Conservation (phyloP, 1,140 invertebrate genomes). For the Heliconius melpomene region DNA sequence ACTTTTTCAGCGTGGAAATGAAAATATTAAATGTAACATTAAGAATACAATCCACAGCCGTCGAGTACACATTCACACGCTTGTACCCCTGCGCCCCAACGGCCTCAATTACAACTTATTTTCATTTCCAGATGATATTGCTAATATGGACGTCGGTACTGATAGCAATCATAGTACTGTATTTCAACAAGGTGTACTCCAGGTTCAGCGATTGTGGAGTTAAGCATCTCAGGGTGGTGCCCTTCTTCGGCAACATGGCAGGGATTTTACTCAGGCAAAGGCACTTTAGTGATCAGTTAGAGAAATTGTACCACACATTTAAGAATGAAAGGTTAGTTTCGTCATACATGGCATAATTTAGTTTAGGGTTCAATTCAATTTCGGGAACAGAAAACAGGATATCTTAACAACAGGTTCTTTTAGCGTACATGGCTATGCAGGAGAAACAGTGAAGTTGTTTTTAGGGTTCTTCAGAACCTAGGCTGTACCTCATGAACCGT, state of each 20-base stretch:
- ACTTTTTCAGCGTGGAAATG: too few relatives aligned
- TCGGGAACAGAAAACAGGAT: background rate
- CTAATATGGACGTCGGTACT: slow-evolving; percentile 44
- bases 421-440: too few relatives aligned
- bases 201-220: slow-evolving; percentile 47
- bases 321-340: slow-evolving; percentile 47
- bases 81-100: too few relatives aligned
- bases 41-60: too few relatives aligned
- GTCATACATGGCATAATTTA: background rate
- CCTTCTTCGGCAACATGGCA: slow-evolving; percentile 48
- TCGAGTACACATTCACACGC: too few relatives aligned
- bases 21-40: too few relatives aligned
- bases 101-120: too few relatives aligned
- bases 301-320: slow-evolving; percentile 40
- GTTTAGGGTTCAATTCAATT: background rate
- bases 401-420: too few relatives aligned
- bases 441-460: too few relatives aligned
- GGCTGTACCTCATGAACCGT: too few relatives aligned
- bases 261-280: slow-evolving; percentile 26
- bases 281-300: slow-evolving; percentile 39
- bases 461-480: too few relatives aligned
- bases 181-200: slow-evolving; percentile 44
- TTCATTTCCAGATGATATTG: slow-evolving; percentile 37
- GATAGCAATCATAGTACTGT: slow-evolving; percentile 38
- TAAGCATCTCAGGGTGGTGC: slow-evolving; percentile 38